Evolutionary conservation across 2,888 invertebrate species (phyloP).

Genomic region (Cheilosia grossa): DNA sequence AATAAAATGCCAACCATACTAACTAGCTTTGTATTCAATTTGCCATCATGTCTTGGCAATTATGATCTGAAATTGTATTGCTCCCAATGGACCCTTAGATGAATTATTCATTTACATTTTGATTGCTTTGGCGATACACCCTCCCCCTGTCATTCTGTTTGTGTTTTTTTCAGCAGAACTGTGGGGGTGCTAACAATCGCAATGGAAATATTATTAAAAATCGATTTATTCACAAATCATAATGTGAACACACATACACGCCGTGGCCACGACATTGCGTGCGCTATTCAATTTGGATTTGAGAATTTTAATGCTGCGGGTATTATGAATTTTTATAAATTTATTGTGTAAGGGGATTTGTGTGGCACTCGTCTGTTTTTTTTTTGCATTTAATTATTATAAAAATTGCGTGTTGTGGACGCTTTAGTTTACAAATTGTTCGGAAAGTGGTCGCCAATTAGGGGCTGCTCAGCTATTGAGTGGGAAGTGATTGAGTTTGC

Average conservation of each 20-base stretch:
- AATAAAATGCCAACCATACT: slow-evolving; percentile 32
- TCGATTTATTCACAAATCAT: slow-evolving; percentile 29
- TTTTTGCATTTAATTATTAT: neutral
- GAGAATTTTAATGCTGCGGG: neutral
- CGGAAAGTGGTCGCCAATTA: too few species aligned
- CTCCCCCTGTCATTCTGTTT: neutral
- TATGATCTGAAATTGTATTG: slow-evolving; percentile 45
- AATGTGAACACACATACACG: neutral
- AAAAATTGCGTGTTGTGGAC: neutral
- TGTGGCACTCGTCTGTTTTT: neutral
- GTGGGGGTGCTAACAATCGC: neutral
- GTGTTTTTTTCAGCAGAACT: neutral
- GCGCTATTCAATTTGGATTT: neutral
- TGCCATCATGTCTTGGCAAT: slow-evolving; percentile 42
- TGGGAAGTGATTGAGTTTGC: too few species aligned
- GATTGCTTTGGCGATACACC: slow-evolving; percentile 34
- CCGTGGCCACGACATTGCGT: neutral
- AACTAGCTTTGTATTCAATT: slow-evolving; percentile 2
- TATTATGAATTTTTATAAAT: neutral
- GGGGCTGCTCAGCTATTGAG: too few species aligned
- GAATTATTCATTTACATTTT: slow-evolving; percentile 56
- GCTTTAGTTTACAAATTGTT: too few species aligned
- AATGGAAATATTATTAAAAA: slow-evolving; percentile 53
- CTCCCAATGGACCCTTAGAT: slow-evolving; percentile 11
- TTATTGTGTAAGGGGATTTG: neutral